Evolutionary conservation across 2,113 vertebrate species (phyloP).

Genomic region (Carassius auratus): DNA sequence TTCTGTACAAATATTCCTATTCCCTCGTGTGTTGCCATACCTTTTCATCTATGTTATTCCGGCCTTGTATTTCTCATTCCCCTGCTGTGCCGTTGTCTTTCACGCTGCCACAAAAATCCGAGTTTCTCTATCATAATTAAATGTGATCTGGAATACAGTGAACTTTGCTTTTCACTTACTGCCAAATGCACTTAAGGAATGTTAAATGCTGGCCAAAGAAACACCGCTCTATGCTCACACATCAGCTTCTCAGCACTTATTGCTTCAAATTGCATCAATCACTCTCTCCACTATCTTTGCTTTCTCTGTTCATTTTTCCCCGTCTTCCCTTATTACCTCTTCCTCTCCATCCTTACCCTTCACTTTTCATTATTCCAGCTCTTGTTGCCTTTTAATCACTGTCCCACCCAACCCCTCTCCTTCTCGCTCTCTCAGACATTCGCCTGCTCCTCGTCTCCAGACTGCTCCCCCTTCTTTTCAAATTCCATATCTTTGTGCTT

Average conservation of each 20-base stretch:
- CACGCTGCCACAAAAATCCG: constrained; percentile 57
- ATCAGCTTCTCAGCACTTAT: constrained; percentile 79
- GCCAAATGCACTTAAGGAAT: constrained; percentile 72
- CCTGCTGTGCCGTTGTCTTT: constrained; percentile 55
- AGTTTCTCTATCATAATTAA: constrained; percentile 58
- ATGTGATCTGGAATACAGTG: constrained; percentile 67
- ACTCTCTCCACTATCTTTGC: constrained; percentile 67
- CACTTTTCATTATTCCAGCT: constrained; percentile 72
- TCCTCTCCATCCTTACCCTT: constrained; percentile 57
- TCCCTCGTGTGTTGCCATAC: constrained; percentile 16
- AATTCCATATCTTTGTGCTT: constrained; percentile 48
- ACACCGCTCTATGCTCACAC: constrained; percentile 68
- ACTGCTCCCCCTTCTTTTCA: constrained; percentile 61
- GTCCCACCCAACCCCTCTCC: constrained; percentile 63
- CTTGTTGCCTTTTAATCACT: constrained; percentile 74
- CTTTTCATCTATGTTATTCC: constrained; percentile 38
- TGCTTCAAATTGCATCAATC: constrained; percentile 84
- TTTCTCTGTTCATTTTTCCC: constrained; percentile 72
- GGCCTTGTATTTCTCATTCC: constrained; percentile 49
- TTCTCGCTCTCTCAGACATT: constrained; percentile 60
- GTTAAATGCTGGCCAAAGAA: constrained; percentile 68
- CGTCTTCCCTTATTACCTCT: constrained; percentile 64
- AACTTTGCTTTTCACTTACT: constrained; percentile 62
- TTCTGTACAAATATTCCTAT: constrained; percentile 69
- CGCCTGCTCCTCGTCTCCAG: constrained; percentile 52